A percentile compares a stretch with the other conserved stretches of the same genome.
phyloP scores from a whole-genome alignment of 2,888 invertebrate species.

The Eugnorisma glareosa region DNA sequence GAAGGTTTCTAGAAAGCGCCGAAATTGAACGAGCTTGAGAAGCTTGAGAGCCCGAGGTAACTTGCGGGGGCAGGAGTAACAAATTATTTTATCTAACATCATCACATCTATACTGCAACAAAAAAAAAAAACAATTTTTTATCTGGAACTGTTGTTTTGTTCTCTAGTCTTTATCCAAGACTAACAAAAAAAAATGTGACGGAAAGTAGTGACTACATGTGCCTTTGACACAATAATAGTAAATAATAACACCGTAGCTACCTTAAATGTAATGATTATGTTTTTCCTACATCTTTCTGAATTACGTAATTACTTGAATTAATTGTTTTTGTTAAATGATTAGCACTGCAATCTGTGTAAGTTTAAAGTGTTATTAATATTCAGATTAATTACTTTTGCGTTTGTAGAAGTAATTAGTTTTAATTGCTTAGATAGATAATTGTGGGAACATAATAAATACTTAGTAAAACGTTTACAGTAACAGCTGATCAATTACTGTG shows the following conservation, averaged over 20 bases:
- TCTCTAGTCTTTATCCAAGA: neutral
- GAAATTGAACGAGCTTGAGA: too few relatives aligned
- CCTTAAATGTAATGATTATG: neutral
- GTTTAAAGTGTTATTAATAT: neutral
- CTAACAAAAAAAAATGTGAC: neutral
- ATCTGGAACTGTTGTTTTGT: neutral
- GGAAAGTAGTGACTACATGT: neutral
- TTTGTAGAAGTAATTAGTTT: constrained; percentile 14
- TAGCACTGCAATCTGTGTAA: constrained; percentile 14
- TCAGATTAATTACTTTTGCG: constrained; percentile 16
- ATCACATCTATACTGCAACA: too few relatives aligned
- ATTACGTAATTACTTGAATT: neutral
- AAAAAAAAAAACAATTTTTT: neutral
- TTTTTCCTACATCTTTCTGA: neutral
- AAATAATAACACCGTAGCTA: neutral
- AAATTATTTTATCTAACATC: too few relatives aligned
- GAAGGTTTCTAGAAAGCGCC: too few relatives aligned
- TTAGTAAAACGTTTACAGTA: neutral
- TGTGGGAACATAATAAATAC: neutral
- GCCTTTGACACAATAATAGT: neutral
- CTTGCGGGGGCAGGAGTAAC: too few relatives aligned
- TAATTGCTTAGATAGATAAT: neutral
- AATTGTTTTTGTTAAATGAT: neutral
- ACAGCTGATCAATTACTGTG: neutral
- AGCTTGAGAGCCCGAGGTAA: too few relatives aligned